phyloP scores from a whole-genome alignment of 2,888 invertebrate genomes.

The Neelides folsomi region DNA sequence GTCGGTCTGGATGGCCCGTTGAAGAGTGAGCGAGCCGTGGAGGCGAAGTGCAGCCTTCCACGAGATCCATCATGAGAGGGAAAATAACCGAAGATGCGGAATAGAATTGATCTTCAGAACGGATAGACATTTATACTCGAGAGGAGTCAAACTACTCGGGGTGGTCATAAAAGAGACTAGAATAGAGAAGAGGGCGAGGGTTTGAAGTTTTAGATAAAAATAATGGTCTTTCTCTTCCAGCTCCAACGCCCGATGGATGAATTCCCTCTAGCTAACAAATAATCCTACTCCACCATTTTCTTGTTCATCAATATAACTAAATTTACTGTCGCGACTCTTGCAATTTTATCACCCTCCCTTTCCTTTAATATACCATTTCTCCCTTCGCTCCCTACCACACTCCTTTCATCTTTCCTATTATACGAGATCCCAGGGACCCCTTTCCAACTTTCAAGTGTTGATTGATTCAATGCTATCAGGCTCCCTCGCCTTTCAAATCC shows the following conservation, averaged over 20 bases:
- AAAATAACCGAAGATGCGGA: no score
- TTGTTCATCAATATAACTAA: slow-evolving; percentile 19
- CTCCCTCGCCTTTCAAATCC: neutral
- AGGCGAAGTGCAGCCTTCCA: no score
- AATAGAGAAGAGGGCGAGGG: no score
- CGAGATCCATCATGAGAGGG: no score
- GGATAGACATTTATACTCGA: no score
- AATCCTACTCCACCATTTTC: slow-evolving; percentile 16
- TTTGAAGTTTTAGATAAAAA: slow-evolving; percentile 17
- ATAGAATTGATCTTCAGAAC: no score
- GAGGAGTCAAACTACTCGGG: no score
- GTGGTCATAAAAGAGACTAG: no score
- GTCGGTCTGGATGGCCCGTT: no score
- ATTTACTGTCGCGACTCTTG: slow-evolving; percentile 10
- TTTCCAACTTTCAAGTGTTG: slow-evolving; percentile 8
- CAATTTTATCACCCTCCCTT: slow-evolving; percentile 11
- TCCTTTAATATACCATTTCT: slow-evolving; percentile 4
- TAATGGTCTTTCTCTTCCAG: slow-evolving; percentile 11
- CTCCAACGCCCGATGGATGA: slow-evolving; percentile 10
- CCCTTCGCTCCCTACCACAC: neutral
- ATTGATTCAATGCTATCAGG: slow-evolving; percentile 9
- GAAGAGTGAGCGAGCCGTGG: no score
- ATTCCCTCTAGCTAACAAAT: slow-evolving; percentile 14
- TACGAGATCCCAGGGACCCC: neutral
- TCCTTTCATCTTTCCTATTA: slow-evolving; percentile 2